Evolutionary conservation across 2,888 invertebrate species (phyloP).

Genomic region (Hirudinaria manillensis): DNA sequence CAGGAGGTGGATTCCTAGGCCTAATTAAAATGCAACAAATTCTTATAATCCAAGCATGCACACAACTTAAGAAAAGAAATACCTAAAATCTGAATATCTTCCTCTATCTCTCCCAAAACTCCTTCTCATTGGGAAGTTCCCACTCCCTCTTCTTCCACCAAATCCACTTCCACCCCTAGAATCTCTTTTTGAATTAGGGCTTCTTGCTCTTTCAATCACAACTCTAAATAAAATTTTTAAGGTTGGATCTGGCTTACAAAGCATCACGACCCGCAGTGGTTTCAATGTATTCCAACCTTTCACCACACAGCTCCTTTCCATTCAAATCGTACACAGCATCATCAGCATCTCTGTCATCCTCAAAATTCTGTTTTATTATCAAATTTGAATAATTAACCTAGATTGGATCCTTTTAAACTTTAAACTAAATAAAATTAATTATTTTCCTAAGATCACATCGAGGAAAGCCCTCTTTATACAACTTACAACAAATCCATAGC

Average conservation of each 20-base stretch:
- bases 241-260: not conserved
- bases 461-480: not conserved
- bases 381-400: not conserved
- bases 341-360: slow-evolving; percentile 92
- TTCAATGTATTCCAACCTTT: slow-evolving; percentile 54
- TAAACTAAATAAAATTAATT: slow-evolving; percentile 1
- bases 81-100: slow-evolving; percentile 17
- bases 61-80: not conserved
- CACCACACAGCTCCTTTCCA: slow-evolving; percentile 89
- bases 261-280: not conserved
- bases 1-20: slow-evolving; percentile 66
- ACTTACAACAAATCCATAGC: slow-evolving; percentile 94
- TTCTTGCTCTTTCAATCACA: slow-evolving; percentile 34
- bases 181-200: slow-evolving; percentile 30
- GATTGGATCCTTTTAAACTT: not conserved
- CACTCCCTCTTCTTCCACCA: slow-evolving; percentile 16
- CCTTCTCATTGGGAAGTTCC: not conserved
- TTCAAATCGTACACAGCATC: slow-evolving; percentile 97
- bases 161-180: slow-evolving; percentile 23
- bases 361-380: slow-evolving; percentile 69
- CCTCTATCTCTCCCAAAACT: slow-evolving; percentile 25
- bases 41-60: not conserved
- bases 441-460: not conserved
- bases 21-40: slow-evolving; percentile 14
- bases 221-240: slow-evolving; percentile 26